These are phyloP conservation scores for Mythimna vitellina DNA, from an alignment of 2,888 invertebrate genomes.

Conservation along the genomic window DNA sequence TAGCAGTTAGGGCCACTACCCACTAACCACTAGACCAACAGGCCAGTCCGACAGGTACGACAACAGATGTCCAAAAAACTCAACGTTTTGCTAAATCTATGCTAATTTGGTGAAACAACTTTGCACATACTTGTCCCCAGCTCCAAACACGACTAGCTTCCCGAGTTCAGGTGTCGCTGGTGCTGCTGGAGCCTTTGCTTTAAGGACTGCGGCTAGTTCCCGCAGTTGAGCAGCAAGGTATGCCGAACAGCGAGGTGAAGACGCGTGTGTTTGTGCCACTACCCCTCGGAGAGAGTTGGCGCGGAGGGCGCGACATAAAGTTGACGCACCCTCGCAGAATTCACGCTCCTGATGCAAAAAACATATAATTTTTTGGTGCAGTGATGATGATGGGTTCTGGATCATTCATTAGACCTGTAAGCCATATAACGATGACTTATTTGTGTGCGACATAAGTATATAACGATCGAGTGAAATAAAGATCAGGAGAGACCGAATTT, in stretches of 20 bases:
- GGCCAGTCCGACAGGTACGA: no score
- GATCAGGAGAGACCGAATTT: neutral
- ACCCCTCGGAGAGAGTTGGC: conserved; percentile 92
- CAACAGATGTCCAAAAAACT: no score
- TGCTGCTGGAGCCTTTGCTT: conserved; percentile 78
- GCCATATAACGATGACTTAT: neutral
- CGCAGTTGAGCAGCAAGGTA: conserved; percentile 92
- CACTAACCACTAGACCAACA: no score
- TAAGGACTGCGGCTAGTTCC: conserved; percentile 83
- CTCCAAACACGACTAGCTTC: conserved; percentile 86
- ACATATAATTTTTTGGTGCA: neutral
- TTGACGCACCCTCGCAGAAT: conserved; percentile 95
- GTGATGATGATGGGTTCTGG: neutral
- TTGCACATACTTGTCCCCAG: conserved; percentile 84
- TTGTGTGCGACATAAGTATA: neutral
- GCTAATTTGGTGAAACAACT: neutral
- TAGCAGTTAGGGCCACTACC: no score
- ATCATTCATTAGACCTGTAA: neutral
- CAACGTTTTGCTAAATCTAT: neutral
- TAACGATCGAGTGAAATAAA: neutral
- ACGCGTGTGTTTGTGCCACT: conserved; percentile 94
- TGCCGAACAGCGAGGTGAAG: conserved; percentile 94
- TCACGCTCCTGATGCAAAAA: conserved; percentile 92
- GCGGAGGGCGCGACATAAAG: conserved; percentile 93
- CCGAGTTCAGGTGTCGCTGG: conserved; percentile 85